Evolutionary conservation across 2,113 vertebrate genomes (phyloP).

Genomic region (Cygnus buccinator): DNA sequence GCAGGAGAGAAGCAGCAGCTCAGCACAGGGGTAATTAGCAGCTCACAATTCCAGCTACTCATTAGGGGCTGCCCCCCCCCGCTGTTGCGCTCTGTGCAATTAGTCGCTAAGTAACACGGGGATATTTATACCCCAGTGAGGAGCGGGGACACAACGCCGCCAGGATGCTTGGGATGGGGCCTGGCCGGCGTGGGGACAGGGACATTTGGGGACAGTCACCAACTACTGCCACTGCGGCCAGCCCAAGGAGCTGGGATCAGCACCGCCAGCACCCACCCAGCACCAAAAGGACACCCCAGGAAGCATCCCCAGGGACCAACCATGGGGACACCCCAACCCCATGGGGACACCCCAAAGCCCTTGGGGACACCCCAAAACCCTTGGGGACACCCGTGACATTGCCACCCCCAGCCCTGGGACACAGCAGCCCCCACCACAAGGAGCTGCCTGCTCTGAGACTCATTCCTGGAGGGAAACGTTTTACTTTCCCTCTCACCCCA

Average conservation of each 20-base stretch:
- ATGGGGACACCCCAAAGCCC: too few species aligned
- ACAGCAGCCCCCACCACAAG: accelerated
- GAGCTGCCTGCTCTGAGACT: not conserved
- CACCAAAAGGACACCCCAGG: not conserved
- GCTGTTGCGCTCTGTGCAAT: conserved; percentile 48
- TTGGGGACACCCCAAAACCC: not conserved
- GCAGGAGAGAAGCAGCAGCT: not conserved
- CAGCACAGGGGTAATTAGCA: conserved; percentile 54
- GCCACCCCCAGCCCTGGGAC: not conserved
- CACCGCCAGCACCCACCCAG: not conserved
- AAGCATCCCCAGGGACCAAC: not conserved
- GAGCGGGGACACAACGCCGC: not conserved
- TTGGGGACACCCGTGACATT: accelerated
- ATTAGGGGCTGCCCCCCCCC: conserved; percentile 45
- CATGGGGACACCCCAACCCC: accelerated
- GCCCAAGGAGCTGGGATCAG: accelerated
- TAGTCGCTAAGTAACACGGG: conserved; percentile 66
- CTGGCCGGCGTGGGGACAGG: accelerated
- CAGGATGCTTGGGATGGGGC: not conserved
- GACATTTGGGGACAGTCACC: not conserved
- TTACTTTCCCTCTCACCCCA: conserved; percentile 28
- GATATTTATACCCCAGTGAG: conserved; percentile 60
- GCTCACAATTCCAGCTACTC: conserved; percentile 47
- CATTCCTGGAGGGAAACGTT: not conserved
- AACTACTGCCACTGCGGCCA: accelerated